phyloP scores from a whole-genome alignment of 2,797 vertebrate species.

The Xenopus petersii region DNA sequence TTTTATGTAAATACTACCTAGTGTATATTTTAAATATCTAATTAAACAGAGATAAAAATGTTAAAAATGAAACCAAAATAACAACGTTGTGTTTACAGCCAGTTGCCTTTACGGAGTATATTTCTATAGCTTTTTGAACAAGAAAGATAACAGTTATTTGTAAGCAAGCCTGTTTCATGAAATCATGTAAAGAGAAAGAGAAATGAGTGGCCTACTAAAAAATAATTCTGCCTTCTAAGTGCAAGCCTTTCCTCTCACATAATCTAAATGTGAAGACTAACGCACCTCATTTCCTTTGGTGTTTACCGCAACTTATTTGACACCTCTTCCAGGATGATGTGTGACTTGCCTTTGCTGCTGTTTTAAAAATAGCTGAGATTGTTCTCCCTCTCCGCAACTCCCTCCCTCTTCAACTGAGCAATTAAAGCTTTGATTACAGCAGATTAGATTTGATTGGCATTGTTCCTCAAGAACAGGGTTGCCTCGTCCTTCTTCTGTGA shows the following conservation, averaged over 20 bases:
- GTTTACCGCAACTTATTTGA: constrained; percentile 65
- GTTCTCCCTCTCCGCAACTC: constrained; percentile 45
- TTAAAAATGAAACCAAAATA: too few species aligned
- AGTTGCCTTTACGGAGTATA: too few species aligned
- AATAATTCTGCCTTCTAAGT: constrained; percentile 69
- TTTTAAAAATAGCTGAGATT: constrained; percentile 52
- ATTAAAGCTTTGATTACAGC: constrained; percentile 49
- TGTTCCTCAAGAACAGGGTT: constrained; percentile 44
- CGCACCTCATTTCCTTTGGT: constrained; percentile 56
- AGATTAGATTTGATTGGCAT: constrained; percentile 50
- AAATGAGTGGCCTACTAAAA: constrained; percentile 52
- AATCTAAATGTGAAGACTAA: constrained; percentile 36
- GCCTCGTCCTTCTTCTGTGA: constrained; percentile 21
- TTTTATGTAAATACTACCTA: too few species aligned
- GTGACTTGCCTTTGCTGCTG: constrained; percentile 55
- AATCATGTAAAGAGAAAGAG: too few species aligned
- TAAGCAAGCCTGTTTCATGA: too few species aligned
- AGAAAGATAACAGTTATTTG: too few species aligned
- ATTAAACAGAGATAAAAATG: too few species aligned
- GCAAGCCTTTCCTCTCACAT: constrained; percentile 68
- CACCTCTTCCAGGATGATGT: constrained; percentile 55
- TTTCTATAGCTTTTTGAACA: too few species aligned
- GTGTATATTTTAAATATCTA: too few species aligned
- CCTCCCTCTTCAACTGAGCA: constrained; percentile 44
- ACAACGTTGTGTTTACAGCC: too few species aligned